These are phyloP conservation scores for Leptodactylus fallax DNA, from an alignment of 2,797 vertebrate genomes.

Conservation along the genomic window DNA sequence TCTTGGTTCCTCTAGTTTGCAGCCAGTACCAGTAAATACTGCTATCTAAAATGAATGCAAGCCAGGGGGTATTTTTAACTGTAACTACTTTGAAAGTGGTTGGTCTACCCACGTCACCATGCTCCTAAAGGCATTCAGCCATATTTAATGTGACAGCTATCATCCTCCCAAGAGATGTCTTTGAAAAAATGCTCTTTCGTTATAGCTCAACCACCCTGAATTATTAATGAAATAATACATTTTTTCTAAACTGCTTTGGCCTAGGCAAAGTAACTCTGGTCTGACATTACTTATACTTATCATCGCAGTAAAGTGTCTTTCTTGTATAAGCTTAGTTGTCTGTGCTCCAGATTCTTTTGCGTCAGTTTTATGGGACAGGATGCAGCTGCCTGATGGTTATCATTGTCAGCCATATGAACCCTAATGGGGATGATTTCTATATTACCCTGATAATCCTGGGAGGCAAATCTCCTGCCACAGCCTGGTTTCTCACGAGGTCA, in stretches of 20 bases:
- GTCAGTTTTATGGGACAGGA: background rate
- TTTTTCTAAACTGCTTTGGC: slow-evolving; percentile 58
- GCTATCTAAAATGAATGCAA: too few relatives aligned
- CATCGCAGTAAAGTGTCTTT: background rate
- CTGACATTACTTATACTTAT: background rate
- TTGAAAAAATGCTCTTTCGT: slow-evolving; percentile 66
- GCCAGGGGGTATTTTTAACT: slow-evolving; percentile 22
- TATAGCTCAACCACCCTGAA: slow-evolving; percentile 65
- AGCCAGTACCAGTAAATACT: too few relatives aligned
- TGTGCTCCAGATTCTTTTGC: background rate
- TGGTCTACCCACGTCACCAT: background rate
- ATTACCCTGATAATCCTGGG: background rate
- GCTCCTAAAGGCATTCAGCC: background rate
- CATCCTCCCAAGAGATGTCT: slow-evolving; percentile 45
- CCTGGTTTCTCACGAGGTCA: too few relatives aligned
- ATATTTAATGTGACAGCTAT: slow-evolving; percentile 56
- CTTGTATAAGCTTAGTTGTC: background rate
- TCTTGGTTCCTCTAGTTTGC: background rate
- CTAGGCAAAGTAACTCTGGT: background rate
- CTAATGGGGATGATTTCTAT: background rate
- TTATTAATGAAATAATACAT: slow-evolving; percentile 63
- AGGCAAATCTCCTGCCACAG: too few relatives aligned
- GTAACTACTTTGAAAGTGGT: background rate
- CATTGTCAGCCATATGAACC: background rate
- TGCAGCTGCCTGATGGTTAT: background rate